Evolutionary conservation across 2,888 invertebrate genomes (phyloP).

Genomic region (Drosophila atroscutellata): DNA sequence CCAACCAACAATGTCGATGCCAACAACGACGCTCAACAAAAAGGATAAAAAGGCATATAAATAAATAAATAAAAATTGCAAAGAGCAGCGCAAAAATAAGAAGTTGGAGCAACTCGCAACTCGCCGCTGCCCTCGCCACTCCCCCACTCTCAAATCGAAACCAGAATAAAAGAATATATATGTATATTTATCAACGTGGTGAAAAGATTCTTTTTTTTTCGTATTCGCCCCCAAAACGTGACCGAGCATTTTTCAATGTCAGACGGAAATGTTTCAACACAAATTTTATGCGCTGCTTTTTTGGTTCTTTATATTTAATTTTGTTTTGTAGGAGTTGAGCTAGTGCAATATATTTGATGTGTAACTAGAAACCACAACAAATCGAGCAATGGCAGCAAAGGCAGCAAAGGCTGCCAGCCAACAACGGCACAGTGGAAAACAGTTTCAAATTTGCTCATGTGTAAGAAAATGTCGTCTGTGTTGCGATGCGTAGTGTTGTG

Average conservation of each 20-base stretch:
- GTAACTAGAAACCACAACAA: constrained; percentile 30
- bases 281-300: constrained; percentile 50
- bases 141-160: constrained; percentile 14
- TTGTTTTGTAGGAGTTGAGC: constrained; percentile 36
- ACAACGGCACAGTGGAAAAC: constrained; percentile 18
- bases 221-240: constrained; percentile 82
- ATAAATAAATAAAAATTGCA: constrained; percentile 80
- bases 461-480: constrained; percentile 53
- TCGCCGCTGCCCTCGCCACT: constrained; percentile 18
- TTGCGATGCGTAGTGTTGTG: neutral
- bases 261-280: constrained; percentile 79
- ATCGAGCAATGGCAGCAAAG: neutral
- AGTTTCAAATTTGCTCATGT: constrained; percentile 69
- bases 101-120: constrained; percentile 49
- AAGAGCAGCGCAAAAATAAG: constrained; percentile 56
- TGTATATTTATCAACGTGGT: constrained; percentile 18
- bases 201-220: constrained; percentile 2
- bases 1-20: constrained; percentile 64
- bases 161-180: constrained; percentile 27
- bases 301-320: neutral
- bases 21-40: constrained; percentile 37
- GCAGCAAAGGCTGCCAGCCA: neutral
- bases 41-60: constrained; percentile 77
- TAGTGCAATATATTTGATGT: constrained; percentile 45
- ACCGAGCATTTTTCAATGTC: constrained; percentile 85